Base-by-base conservation (phyloP, 2,888 invertebrate genomes). In the Tipula vernalis region DNA sequence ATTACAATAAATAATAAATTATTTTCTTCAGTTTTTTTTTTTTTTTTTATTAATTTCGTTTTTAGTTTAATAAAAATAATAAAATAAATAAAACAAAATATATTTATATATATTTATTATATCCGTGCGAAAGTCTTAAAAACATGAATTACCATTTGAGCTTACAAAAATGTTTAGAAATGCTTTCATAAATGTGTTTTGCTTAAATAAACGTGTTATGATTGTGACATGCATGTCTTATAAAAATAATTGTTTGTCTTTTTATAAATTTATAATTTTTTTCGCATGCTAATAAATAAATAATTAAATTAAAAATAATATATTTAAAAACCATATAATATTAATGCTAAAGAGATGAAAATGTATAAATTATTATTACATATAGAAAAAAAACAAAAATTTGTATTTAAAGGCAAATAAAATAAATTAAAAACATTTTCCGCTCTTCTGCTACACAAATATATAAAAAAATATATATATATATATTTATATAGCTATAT, bases 301-400 rank as follows among this genome's bases (percentile, higher is more conserved):
- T 87, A 71, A 87, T 57, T 83, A 85, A 85, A 86, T 87, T 85
- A 84, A 85, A 57, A 57, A 57, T 57, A 28, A 71, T 71, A 28
- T 71, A 71, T 71, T 71, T 71, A 71, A 71, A 71, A 71, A 28
- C 71, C 71, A 28, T 51, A 51, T 28, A 18, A 84, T 83, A 83
- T 87, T 41, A 15, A 71, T 28, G 71, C 28, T 28, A 28, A 71
- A 71, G 71, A 18, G 71, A 10, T 71, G 71, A 71, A 71, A 71
- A 71, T 71, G 71, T 71, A 13, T 85, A 1, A 86, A 86, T 87
- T 44, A 47, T 28, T 71, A 28, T 71, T 28, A 18, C 3, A 39
- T 39, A 39, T 4, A 39, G 39, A 39, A 39, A 6, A 39, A 6
- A 39, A 39, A 39, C n/a, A 39, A 39, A 39, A 39, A 6, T 39